These are phyloP conservation scores for Patella caerulea DNA, from an alignment of 2,888 invertebrate species.

Conservation along the genomic window DNA sequence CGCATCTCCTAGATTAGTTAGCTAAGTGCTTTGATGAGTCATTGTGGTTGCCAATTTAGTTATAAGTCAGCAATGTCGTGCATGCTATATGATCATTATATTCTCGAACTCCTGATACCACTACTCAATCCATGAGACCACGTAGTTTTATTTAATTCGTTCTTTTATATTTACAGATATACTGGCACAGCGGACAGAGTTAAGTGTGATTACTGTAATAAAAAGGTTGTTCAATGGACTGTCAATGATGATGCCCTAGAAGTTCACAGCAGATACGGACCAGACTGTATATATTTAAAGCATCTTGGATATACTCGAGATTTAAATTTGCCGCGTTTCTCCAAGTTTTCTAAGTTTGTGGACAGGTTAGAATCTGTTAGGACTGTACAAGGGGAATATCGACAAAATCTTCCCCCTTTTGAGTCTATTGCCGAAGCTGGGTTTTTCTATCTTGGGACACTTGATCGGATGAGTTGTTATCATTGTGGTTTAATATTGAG, in stretches of 20 bases:
- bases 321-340: neutral
- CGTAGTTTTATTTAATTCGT: no score
- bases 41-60: no score
- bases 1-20: no score
- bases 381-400: neutral
- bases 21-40: no score
- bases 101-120: no score
- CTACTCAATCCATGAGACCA: no score
- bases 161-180: neutral
- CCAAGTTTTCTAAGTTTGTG: neutral
- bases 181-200: neutral
- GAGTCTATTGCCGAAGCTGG: conserved; percentile 12
- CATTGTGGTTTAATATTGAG: conserved; percentile 21
- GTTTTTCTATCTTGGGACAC: conserved; percentile 21
- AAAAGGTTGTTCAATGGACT: neutral
- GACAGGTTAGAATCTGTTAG: neutral
- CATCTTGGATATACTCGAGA: neutral
- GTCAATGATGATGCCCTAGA: neutral
- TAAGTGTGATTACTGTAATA: neutral
- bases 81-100: no score
- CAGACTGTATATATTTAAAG: neutral
- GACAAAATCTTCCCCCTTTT: neutral
- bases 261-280: neutral
- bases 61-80: no score
- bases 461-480: conserved; percentile 21